These are phyloP conservation scores for Hypotaenidia okinawae DNA, from an alignment of 2,797 vertebrate species.

Conservation along the genomic window DNA sequence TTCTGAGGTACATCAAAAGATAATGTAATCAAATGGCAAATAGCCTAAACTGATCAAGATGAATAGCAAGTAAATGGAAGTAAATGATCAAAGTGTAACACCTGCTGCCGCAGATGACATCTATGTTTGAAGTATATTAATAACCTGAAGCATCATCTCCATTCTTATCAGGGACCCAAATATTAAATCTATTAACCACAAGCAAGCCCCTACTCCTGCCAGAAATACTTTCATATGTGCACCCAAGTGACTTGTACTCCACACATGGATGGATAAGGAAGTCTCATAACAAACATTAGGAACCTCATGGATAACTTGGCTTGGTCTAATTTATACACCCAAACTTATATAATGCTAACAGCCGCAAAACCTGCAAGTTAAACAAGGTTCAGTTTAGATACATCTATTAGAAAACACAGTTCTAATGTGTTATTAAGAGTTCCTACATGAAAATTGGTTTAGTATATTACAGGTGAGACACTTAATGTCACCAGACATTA, in stretches of 20 bases:
- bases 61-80: slow-evolving; percentile 6
- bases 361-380: neutral
- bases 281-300: neutral
- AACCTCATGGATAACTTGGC: neutral
- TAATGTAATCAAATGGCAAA: neutral
- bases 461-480: neutral
- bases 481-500: neutral
- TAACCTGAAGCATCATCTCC: neutral
- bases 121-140: neutral
- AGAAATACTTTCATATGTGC: neutral
- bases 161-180: neutral
- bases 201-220: neutral
- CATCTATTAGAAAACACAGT: neutral
- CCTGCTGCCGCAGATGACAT: neutral
- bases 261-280: neutral
- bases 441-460: neutral
- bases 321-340: neutral
- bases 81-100: slow-evolving; percentile 2
- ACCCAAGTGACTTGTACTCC: neutral
- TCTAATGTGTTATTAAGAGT: neutral
- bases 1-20: neutral
- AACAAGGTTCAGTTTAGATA: neutral
- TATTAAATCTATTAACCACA: slow-evolving; percentile 4
- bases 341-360: neutral
- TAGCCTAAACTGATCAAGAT: neutral